phyloP scores from a whole-genome alignment of 2,888 invertebrate species.

The Agrochola litura region DNA sequence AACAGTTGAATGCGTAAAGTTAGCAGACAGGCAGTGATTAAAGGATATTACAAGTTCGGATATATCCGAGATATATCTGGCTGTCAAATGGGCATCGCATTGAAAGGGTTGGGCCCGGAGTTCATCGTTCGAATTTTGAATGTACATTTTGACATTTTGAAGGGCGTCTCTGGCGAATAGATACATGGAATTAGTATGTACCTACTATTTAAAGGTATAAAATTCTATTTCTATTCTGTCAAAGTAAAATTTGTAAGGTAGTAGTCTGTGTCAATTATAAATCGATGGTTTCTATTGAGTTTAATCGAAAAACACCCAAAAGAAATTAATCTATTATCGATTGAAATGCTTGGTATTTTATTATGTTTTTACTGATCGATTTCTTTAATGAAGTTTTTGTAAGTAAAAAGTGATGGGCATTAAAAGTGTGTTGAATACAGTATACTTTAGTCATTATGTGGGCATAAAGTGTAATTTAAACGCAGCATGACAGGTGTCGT shows the following conservation, averaged over 20 bases:
- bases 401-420: conserved; percentile 8
- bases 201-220: no score
- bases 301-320: not conserved
- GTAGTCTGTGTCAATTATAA: not conserved
- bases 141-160: conserved; percentile 9
- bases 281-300: not conserved
- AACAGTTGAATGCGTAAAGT: conserved; percentile 73
- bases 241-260: not conserved
- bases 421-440: not conserved
- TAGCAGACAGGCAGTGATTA: conserved; percentile 68
- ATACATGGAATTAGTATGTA: no score
- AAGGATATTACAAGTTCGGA: conserved; percentile 55
- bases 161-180: not conserved
- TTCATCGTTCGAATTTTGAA: conserved; percentile 37
- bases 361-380: not conserved
- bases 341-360: conserved; percentile 14
- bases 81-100: conserved; percentile 42
- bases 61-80: conserved; percentile 53
- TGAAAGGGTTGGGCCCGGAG: conserved; percentile 41
- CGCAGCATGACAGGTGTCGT: conserved; percentile 46
- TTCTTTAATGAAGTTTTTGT: conserved; percentile 24
- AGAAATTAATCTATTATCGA: not conserved
- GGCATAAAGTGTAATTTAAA: conserved; percentile 20
- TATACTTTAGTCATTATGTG: conserved; percentile 11
- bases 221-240: not conserved